These are phyloP conservation scores for Chrysolina americana DNA, from an alignment of 2,888 invertebrate species.

Conservation along the genomic window DNA sequence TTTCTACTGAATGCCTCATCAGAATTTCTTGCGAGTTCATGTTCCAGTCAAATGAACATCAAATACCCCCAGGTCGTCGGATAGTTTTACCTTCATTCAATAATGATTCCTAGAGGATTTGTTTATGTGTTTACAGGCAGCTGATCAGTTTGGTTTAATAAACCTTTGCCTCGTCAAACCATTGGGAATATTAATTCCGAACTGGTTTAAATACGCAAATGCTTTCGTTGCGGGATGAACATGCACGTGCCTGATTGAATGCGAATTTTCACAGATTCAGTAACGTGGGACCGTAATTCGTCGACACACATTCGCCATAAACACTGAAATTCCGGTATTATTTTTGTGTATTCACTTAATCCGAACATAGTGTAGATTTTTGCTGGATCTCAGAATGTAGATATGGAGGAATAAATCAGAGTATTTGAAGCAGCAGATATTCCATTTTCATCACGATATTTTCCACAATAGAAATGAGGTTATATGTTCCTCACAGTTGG, in stretches of 20 bases:
- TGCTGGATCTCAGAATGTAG: too few relatives aligned
- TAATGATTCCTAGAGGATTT: neutral
- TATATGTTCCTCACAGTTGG: too few relatives aligned
- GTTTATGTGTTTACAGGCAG: neutral
- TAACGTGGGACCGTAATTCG: neutral
- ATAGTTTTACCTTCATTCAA: neutral
- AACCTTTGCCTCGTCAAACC: neutral
- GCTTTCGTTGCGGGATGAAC: neutral
- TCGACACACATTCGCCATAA: neutral
- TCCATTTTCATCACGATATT: too few relatives aligned
- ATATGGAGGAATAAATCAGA: too few relatives aligned
- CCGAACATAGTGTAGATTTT: too few relatives aligned
- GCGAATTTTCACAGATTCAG: neutral
- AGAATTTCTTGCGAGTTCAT: neutral
- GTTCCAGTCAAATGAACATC: neutral
- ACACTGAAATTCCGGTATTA: too few relatives aligned
- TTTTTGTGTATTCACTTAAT: too few relatives aligned
- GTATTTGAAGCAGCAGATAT: too few relatives aligned
- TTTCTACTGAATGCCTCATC: neutral
- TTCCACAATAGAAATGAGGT: too few relatives aligned
- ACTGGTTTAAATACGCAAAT: neutral
- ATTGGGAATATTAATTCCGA: neutral
- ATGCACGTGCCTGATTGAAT: neutral
- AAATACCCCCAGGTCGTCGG: neutral
- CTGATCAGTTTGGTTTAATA: neutral